Conservation (phyloP, 2,888 invertebrate species). For the Argyresthia goedartella region DNA sequence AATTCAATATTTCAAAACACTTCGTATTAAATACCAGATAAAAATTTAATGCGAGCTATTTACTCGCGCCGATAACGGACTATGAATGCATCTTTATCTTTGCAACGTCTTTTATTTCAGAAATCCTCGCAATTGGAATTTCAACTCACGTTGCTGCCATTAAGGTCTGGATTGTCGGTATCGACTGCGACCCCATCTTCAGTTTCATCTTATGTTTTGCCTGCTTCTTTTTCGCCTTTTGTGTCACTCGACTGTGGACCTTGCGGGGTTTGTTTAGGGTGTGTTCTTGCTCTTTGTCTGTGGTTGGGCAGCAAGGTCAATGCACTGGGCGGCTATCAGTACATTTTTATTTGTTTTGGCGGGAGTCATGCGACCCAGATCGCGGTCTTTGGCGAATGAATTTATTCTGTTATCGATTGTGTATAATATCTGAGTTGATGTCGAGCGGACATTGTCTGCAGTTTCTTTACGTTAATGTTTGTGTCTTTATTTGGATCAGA, state of each 20-base stretch:
- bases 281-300: conserved; percentile 16
- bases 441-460: conserved; percentile 18
- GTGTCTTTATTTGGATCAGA: too few species aligned
- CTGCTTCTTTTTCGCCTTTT: conserved; percentile 57
- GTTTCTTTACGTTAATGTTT: conserved; percentile 8
- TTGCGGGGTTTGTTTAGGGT: conserved; percentile 24
- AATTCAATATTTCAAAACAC: conserved; percentile 55
- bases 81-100: conserved; percentile 62
- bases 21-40: conserved; percentile 54
- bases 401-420: conserved; percentile 68
- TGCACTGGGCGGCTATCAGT: conserved; percentile 59
- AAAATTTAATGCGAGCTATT: conserved; percentile 55
- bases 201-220: conserved; percentile 63
- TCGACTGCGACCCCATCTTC: conserved; percentile 44
- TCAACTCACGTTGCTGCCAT: conserved; percentile 10
- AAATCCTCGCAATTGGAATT: conserved; percentile 11
- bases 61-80: conserved; percentile 56
- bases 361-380: conserved; percentile 63
- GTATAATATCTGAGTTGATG: conserved; percentile 24
- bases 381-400: conserved; percentile 53
- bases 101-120: conserved; percentile 30
- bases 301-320: conserved; percentile 57
- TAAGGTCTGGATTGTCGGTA: conserved; percentile 23
- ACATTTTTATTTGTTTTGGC: conserved; percentile 69
- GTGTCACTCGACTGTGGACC: conserved; percentile 28